Conservation (phyloP, 2,888 invertebrate genomes). For the Acrobasis consociella region DNA sequence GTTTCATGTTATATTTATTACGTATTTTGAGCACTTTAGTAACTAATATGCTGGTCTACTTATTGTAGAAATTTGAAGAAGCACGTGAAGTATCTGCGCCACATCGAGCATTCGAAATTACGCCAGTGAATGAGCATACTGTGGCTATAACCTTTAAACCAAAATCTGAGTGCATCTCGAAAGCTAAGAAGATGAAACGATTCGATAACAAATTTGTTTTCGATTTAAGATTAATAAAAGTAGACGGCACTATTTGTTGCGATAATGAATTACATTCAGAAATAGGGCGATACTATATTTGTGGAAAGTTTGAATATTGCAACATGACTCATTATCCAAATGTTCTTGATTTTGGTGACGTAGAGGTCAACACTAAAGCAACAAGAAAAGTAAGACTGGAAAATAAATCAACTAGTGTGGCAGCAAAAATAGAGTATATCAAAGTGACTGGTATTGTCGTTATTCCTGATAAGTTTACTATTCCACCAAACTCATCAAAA, state of each 20-base stretch:
- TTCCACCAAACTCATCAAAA: conserved; percentile 61
- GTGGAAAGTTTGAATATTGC: conserved; percentile 80
- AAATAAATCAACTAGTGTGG: conserved; percentile 67
- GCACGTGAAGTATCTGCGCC: conserved; percentile 70
- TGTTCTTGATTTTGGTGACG: conserved; percentile 67
- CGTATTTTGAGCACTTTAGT: background rate
- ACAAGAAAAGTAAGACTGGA: conserved; percentile 62
- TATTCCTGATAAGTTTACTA: conserved; percentile 56
- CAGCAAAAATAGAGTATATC: conserved; percentile 65
- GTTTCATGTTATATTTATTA: no score
- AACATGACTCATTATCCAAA: conserved; percentile 73
- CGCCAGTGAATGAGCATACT: conserved; percentile 44
- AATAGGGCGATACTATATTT: conserved; percentile 78
- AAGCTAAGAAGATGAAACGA: conserved; percentile 51
- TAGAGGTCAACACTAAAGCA: conserved; percentile 58
- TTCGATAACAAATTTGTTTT: conserved; percentile 65
- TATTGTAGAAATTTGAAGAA: conserved; percentile 65
- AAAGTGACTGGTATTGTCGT: conserved; percentile 66
- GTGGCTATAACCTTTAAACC: conserved; percentile 64
- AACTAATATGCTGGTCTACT: background rate
- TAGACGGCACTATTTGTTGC: conserved; percentile 64
- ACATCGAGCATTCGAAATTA: conserved; percentile 65
- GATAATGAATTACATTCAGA: conserved; percentile 66
- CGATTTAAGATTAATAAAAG: conserved; percentile 66
- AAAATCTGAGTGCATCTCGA: conserved; percentile 66